Evolutionary conservation across 2,888 invertebrate genomes (phyloP), one percentile per base, ranked within the genome.

Genomic region (Girardia tigrina): DNA sequence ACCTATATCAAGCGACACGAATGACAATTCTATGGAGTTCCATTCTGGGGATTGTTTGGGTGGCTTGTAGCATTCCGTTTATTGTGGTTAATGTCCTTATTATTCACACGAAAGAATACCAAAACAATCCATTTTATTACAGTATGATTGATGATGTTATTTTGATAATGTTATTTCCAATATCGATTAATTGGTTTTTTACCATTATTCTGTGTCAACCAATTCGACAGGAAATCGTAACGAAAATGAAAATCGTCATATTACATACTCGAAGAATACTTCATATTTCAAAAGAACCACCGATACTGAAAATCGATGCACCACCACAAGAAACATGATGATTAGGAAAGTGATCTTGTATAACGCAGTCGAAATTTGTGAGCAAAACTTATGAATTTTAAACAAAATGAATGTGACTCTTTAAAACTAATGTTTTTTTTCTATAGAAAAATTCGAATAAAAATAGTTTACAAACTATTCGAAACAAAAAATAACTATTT

Each of bases 121-220:
- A 56, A 12, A 4, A 20, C 56, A 23, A 56, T 56, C 6, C 4
- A 4, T 56, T 20, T 56, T 56, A 56, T 56, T 8, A 56, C 23
- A 56, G 56, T 56, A 12, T 56, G 8, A 56, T 20, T 56, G 56
- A 56, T 56, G 56, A 56, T n/a, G 23, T 16, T 4, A 16, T 56
- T 6, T 56, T 56, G 56, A 23, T 56, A 6, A 56, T 56, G 56
- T n/a, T 56, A 56, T 56, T 56, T 16, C 56, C 56, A 23, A 20
- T 56, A 56, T 56, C 56, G 2, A 56, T 56, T 8, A 56, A n/a
- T n/a, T 56, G 56, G 56, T 56, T 56, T 20, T 56, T 56, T 56
- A 56, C 56, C n/a, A 56, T 56, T 20, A 56, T 56, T 56, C 23
- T 4, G 4, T 56, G 20, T 6, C 56, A 56, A 16, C 56, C 56